phyloP scores from a whole-genome alignment of 2,888 invertebrate species.

The Mantis religiosa region DNA sequence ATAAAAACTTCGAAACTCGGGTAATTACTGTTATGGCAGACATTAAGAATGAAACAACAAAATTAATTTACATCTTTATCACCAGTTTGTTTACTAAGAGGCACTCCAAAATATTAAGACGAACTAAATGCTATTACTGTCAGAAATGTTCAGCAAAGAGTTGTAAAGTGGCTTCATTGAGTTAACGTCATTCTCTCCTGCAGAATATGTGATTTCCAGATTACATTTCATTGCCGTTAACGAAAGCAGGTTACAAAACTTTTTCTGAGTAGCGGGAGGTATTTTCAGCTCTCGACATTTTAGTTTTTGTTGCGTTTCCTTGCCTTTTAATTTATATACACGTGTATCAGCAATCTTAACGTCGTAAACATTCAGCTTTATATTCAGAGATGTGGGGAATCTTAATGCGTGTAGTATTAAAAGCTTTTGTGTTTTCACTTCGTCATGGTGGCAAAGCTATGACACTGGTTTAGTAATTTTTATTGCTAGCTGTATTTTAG shows the following conservation, averaged over 20 bases:
- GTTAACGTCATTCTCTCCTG: not conserved
- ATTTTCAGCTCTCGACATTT: not conserved
- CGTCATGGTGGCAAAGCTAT: not conserved
- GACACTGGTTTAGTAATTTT: not conserved
- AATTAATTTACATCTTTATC: too few relatives aligned
- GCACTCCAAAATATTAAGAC: too few relatives aligned
- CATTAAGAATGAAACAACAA: too few relatives aligned
- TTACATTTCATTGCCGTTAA: not conserved
- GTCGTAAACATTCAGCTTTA: not conserved
- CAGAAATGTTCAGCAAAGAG: not conserved
- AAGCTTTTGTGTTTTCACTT: not conserved
- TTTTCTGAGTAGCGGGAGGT: not conserved
- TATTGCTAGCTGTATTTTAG: not conserved
- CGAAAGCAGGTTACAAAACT: not conserved
- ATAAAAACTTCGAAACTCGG: too few relatives aligned
- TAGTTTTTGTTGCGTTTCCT: not conserved
- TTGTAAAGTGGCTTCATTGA: not conserved
- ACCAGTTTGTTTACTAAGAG: too few relatives aligned
- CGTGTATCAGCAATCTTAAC: not conserved
- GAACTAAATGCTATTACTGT: not conserved
- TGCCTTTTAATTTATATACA: not conserved
- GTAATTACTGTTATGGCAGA: too few relatives aligned
- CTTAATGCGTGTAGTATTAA: not conserved
- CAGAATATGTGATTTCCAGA: not conserved
- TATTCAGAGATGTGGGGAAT: not conserved